Evolutionary conservation across 2,113 vertebrate genomes (phyloP).

Genomic region (Macrotis lagotis): DNA sequence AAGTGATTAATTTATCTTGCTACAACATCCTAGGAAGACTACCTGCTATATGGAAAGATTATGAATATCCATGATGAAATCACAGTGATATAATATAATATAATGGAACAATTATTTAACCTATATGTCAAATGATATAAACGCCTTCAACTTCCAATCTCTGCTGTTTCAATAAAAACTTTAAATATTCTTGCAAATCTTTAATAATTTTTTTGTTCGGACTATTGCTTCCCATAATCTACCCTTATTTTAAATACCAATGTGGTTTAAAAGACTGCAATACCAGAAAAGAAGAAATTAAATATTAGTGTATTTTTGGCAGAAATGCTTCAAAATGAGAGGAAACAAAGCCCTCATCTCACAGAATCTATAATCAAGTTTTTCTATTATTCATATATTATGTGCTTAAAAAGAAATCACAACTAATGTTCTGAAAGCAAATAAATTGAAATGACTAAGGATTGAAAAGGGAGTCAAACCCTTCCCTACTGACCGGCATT

Average conservation of each 20-base stretch:
- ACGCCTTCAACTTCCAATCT: too few species aligned
- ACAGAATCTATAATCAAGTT: background rate
- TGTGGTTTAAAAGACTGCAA: background rate
- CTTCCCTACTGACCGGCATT: rapidly evolving
- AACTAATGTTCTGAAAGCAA: background rate
- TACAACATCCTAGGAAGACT: background rate
- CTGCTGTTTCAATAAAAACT: too few species aligned
- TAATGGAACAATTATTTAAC: too few species aligned
- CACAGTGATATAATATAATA: too few species aligned
- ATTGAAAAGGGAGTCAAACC: background rate
- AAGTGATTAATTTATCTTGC: background rate
- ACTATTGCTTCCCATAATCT: too few species aligned
- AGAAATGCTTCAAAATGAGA: rapidly evolving
- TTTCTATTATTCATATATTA: background rate
- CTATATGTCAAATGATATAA: too few species aligned
- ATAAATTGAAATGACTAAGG: background rate
- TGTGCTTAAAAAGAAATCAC: background rate
- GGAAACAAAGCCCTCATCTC: background rate
- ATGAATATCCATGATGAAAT: background rate
- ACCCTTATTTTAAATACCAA: too few species aligned
- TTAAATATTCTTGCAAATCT: too few species aligned
- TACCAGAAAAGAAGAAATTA: background rate
- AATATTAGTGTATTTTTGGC: background rate
- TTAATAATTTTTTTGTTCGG: too few species aligned
- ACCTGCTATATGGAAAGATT: background rate